Conservation (phyloP, 1,140 invertebrate genomes). For the Drosophila pectinifera region DNA sequence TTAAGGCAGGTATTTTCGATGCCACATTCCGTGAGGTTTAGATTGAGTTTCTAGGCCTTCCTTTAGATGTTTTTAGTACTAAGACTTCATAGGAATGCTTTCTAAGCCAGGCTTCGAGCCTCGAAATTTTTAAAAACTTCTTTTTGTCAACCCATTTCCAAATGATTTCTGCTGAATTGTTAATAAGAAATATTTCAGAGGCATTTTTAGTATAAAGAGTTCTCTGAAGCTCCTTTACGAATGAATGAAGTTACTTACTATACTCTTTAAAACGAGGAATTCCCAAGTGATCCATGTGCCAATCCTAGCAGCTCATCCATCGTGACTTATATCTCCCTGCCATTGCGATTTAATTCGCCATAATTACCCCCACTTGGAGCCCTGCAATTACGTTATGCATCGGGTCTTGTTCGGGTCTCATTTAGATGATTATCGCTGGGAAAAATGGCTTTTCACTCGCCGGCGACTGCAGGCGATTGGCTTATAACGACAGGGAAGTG, state of each 20-base stretch:
- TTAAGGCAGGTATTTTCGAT: too few species aligned
- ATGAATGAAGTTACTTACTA: not conserved
- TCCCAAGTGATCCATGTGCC: not conserved
- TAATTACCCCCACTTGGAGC: slow-evolving; percentile 13
- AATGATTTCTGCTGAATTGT: too few species aligned
- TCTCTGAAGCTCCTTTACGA: not conserved
- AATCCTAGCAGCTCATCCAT: too few species aligned
- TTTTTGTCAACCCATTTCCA: too few species aligned
- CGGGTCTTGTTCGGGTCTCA: slow-evolving; percentile 28
- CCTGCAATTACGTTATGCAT: slow-evolving; percentile 18
- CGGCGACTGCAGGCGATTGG: slow-evolving; percentile 37
- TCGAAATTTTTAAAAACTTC: too few species aligned
- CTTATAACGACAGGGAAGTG: slow-evolving; percentile 29
- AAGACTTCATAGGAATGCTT: too few species aligned
- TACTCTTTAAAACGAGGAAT: too few species aligned
- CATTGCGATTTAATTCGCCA: slow-evolving; percentile 18
- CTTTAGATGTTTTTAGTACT: not conserved
- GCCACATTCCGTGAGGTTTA: not conserved
- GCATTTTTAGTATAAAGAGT: too few species aligned
- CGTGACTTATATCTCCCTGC: not conserved
- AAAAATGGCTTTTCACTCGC: slow-evolving; percentile 25
- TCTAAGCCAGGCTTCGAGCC: too few species aligned
- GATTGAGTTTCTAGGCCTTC: too few species aligned
- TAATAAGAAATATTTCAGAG: too few species aligned
- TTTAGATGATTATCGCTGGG: slow-evolving; percentile 41